Base-by-base conservation (phyloP, 2,113 vertebrate genomes). In the Ceyx margarethae region DNA sequence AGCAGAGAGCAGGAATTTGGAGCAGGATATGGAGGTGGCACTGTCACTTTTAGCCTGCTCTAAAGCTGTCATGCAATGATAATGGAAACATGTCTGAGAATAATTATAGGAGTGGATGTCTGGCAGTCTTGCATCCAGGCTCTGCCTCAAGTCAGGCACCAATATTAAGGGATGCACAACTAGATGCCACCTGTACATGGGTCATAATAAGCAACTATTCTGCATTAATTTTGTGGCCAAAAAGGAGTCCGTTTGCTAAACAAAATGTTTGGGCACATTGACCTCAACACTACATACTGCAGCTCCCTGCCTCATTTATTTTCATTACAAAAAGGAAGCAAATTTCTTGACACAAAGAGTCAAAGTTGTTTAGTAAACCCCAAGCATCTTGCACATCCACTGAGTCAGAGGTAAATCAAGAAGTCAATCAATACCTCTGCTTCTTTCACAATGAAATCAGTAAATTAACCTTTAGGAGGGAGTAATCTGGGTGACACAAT, bases 121-220 rank as follows among this genome's bases (percentile, higher is more conserved):
- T 60, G 73, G 29, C 20, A 83, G 33, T 29, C 35, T n/a, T 81
- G 22, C 40, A 64, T 29, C n/a, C 12, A 74, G n/a, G 5, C 9
- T 62, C 12, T 71, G 46, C 48, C 40, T 69, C 37, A 66, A 65
- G 68, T 62, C 46, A 62, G 50, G 31, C 33, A 73, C 15, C 10
- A 58, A 18, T 66, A 77, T 0, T 35, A 21, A 4, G 11, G 16
- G 33, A 64, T 0, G 0, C 8, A 28, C 43, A 71, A n/a, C 16
- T 64, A 48, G 46, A 89, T 65, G 31, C 5, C 3, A 2, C 25
- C 69, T 74, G 11, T 4, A 37, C 13, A 28, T 29, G 4, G 10
- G 5, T 79, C 31, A 82, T 31, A 85, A 56, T 29, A 77, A 84
- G 45, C 18, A 58, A 25, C 6, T 54, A 79, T 19, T 5, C 50